These are phyloP conservation scores for Rattus rattus DNA, from an alignment of 2,113 vertebrate species.

Conservation along the genomic window DNA sequence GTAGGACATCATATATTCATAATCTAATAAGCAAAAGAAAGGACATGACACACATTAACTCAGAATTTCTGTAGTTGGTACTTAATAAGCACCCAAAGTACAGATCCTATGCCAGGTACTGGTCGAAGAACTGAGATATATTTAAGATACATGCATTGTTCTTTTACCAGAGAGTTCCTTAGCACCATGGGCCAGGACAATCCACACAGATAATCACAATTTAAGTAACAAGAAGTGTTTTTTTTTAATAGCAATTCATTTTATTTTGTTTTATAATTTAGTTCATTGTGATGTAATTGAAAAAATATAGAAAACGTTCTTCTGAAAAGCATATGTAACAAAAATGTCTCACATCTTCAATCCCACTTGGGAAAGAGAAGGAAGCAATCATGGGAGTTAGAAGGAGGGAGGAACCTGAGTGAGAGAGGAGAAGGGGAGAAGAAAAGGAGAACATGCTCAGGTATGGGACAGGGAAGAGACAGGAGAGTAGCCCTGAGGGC, in stretches of 20 bases:
- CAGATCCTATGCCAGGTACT: neutral
- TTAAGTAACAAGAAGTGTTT: neutral
- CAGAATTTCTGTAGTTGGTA: neutral
- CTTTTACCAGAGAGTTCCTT: neutral
- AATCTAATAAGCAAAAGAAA: neutral
- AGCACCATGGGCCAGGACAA: neutral
- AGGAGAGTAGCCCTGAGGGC: no score
- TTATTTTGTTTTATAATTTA: neutral
- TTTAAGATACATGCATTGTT: neutral
- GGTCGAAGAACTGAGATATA: neutral
- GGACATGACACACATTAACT: neutral
- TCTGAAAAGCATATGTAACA: neutral
- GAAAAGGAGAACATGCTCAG: no score
- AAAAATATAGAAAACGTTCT: neutral
- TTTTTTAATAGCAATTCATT: neutral
- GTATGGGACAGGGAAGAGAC: no score
- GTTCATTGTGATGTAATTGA: neutral
- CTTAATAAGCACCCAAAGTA: neutral
- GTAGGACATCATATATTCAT: neutral
- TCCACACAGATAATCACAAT: neutral
- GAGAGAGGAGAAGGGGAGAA: no score
- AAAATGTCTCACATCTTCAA: neutral
- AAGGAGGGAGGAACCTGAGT: no score
- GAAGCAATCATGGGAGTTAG: no score
- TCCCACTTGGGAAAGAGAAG: no score